Percentiles rank a stretch among this genome's conserved stretches.
Evolutionary conservation across 2,888 invertebrate species (phyloP).

Genomic region (Amiota minor): DNA sequence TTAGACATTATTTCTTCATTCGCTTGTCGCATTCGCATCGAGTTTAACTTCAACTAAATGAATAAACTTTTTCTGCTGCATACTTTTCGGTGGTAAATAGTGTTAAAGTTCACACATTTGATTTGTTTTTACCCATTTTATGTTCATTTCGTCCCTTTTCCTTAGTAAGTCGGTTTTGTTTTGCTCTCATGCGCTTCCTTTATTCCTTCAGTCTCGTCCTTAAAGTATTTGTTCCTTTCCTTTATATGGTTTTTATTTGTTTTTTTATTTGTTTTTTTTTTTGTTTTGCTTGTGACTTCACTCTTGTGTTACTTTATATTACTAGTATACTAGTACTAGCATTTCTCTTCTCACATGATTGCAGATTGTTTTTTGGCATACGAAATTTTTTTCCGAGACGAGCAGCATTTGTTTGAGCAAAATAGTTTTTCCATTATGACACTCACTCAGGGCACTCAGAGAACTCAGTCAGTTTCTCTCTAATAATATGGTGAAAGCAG

Average conservation of each 20-base stretch:
- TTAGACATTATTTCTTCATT: not conserved
- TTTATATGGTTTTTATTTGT: no score
- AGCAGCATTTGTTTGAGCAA: slow-evolving; percentile 61
- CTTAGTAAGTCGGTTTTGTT: not conserved
- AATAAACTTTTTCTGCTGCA: slow-evolving; percentile 45
- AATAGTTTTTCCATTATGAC: slow-evolving; percentile 66
- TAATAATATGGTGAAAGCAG: not conserved
- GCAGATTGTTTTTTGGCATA: slow-evolving; percentile 62
- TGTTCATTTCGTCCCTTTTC: slow-evolving; percentile 32
- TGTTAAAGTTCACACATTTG: slow-evolving; percentile 68
- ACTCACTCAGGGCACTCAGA: slow-evolving; percentile 28
- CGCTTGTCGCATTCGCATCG: not conserved
- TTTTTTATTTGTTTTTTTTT: not conserved
- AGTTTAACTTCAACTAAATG: not conserved
- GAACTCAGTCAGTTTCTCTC: not conserved
- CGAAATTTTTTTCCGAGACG: slow-evolving; percentile 54
- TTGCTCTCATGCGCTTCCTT: not conserved
- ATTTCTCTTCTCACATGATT: not conserved
- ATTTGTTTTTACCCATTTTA: slow-evolving; percentile 49
- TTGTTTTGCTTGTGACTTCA: not conserved
- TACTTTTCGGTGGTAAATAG: slow-evolving; percentile 65
- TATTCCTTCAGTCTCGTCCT: not conserved
- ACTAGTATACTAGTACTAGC: no score
- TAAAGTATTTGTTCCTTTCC: no score
- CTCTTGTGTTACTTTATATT: not conserved